Evolutionary conservation across 2,113 vertebrate species (phyloP).

Genomic region (Brachyhypopomus gauderio): DNA sequence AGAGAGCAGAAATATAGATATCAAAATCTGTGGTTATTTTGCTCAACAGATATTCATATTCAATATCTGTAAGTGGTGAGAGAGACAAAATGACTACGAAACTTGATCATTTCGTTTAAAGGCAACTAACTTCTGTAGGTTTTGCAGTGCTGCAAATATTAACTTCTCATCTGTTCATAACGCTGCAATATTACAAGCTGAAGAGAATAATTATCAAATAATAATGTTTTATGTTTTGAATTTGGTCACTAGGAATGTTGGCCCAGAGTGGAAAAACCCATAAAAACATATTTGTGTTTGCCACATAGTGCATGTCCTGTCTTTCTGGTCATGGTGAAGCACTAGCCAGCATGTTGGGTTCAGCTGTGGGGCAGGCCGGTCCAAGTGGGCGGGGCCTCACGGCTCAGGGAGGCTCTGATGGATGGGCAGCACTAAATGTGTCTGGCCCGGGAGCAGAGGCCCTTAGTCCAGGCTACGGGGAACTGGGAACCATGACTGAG

Average conservation of each 20-base stretch:
- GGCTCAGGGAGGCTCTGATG: constrained; percentile 56
- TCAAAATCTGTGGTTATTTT: constrained; percentile 33
- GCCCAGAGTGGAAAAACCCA: constrained; percentile 7
- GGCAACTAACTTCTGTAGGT: constrained; percentile 31
- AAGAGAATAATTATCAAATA: constrained; percentile 43
- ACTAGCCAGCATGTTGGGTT: constrained; percentile 57
- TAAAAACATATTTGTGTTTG: neutral
- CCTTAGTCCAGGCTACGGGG: constrained; percentile 33
- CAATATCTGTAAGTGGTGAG: constrained; percentile 38
- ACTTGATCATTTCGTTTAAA: constrained; percentile 44
- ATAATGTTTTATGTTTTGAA: neutral
- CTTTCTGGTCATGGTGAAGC: constrained; percentile 40
- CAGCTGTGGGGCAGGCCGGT: constrained; percentile 58
- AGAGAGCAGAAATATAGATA: constrained; percentile 43
- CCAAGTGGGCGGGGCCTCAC: constrained; percentile 35
- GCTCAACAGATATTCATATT: constrained; percentile 37
- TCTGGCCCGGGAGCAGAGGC: constrained; percentile 45
- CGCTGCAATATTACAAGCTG: constrained; percentile 23
- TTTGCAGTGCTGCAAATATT: constrained; percentile 41
- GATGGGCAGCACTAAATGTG: constrained; percentile 65
- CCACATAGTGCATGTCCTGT: neutral
- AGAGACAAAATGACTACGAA: constrained; percentile 45
- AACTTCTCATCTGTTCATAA: constrained; percentile 37
- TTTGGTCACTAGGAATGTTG: neutral
- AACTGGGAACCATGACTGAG: constrained; percentile 57